phyloP scores from a whole-genome alignment of 2,113 vertebrate genomes.

The human (Homo sapiens) region DNA sequence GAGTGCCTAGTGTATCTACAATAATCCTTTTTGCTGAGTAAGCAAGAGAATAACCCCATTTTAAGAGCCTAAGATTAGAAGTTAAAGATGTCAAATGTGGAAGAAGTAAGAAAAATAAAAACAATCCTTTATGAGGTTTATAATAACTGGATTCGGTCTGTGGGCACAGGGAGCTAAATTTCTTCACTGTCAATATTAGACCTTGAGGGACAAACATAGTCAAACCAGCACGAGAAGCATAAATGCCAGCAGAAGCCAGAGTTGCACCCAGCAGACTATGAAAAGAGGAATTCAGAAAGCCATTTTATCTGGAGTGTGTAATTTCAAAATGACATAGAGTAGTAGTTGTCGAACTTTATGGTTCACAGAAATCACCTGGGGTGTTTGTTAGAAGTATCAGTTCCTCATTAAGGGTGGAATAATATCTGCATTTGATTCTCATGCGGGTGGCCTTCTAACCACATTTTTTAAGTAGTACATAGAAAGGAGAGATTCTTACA shows the following conservation, averaged over 20 bases:
- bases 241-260: neutral
- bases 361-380: neutral
- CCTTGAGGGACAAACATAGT: neutral
- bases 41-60: neutral
- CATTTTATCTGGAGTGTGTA: neutral
- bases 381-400: neutral
- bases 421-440: neutral
- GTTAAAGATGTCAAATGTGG: constrained; percentile 2
- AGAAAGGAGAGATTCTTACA: constrained; percentile 15
- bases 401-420: neutral
- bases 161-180: neutral
- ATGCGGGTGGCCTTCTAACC: neutral
- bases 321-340: constrained; percentile 47
- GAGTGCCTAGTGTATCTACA: constrained; percentile 19
- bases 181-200: neutral
- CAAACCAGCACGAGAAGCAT: neutral
- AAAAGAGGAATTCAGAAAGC: neutral
- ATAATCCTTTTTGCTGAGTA: neutral
- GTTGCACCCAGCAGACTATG: neutral
- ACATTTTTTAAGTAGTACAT: constrained; percentile 1
- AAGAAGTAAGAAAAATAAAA: constrained; percentile 13
- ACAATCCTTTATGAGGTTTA: neutral
- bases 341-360: neutral
- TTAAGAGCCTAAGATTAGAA: constrained; percentile 34
- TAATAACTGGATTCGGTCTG: neutral